phyloP scores from a whole-genome alignment of 2,797 vertebrate species.

The Pteronotus mesoamericanus region DNA sequence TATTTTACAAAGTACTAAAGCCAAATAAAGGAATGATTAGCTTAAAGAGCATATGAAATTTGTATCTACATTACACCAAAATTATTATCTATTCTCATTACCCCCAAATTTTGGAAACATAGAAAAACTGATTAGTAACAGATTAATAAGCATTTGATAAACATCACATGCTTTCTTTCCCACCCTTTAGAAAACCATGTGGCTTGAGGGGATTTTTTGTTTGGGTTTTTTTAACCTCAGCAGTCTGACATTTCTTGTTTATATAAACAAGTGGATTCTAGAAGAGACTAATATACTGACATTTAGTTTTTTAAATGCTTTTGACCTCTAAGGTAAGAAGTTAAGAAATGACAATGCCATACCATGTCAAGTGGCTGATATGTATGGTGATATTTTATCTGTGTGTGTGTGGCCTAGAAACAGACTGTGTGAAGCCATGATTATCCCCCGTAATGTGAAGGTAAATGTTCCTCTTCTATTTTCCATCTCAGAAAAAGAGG shows the following conservation, averaged over 20 bases:
- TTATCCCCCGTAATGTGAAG: background rate
- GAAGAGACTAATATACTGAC: background rate
- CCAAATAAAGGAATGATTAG: background rate
- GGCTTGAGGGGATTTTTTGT: background rate
- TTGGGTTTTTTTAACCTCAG: background rate
- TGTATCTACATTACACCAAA: background rate
- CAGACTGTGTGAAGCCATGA: background rate
- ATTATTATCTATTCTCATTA: background rate
- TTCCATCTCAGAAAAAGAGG: background rate
- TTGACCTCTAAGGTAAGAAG: slow-evolving; percentile 12
- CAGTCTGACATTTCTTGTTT: background rate
- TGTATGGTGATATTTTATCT: background rate
- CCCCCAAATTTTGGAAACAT: background rate
- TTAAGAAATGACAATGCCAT: background rate
- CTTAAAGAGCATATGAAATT: background rate
- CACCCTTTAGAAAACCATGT: background rate
- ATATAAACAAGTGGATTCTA: background rate
- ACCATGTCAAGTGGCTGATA: background rate
- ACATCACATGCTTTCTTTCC: background rate
- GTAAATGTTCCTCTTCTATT: background rate
- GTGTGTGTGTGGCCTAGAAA: background rate
- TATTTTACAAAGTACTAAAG: background rate
- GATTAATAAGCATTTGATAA: slow-evolving; percentile 13
- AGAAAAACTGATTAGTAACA: background rate
- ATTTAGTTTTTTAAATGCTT: background rate